Evolutionary conservation across 2,797 vertebrate species (phyloP).

Genomic region (Atherinosoma microstoma): DNA sequence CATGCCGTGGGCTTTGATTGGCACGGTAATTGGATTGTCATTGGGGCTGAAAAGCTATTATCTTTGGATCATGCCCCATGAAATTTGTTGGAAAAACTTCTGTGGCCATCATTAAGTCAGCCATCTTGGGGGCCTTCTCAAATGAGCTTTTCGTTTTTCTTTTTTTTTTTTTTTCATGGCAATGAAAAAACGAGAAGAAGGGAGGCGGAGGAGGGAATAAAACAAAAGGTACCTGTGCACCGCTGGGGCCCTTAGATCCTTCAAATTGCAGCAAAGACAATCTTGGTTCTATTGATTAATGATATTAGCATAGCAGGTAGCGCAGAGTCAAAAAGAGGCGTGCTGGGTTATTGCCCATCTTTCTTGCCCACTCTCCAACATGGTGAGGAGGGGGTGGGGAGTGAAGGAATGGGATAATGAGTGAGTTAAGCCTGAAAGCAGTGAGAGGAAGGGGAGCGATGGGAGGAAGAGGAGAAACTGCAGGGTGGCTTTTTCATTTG

Average conservation of each 20-base stretch:
- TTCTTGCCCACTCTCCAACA: slow-evolving; percentile 74
- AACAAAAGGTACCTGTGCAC: slow-evolving; percentile 87
- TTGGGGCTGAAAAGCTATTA: slow-evolving; percentile 99
- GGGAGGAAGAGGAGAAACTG: slow-evolving; percentile 65
- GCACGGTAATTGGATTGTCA: slow-evolving; percentile 99
- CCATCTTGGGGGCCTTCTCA: slow-evolving; percentile 97
- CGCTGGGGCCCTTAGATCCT: slow-evolving; percentile 95
- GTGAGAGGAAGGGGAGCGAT: slow-evolving; percentile 46
- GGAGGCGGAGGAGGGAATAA: slow-evolving; percentile 82
- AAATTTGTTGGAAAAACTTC: slow-evolving; percentile 99
- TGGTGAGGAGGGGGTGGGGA: slow-evolving; percentile 32
- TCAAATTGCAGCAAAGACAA: slow-evolving; percentile 88
- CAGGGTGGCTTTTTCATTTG: slow-evolving; percentile 80
- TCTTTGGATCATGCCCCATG: slow-evolving; percentile 99
- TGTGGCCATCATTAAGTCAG: slow-evolving; percentile 99
- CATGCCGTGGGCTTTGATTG: slow-evolving; percentile 99
- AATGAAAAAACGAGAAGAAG: slow-evolving; percentile 52
- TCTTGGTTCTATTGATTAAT: slow-evolving; percentile 99
- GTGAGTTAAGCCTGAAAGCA: slow-evolving; percentile 58
- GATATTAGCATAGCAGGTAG: slow-evolving; percentile 99
- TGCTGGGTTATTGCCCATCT: slow-evolving; percentile 88
- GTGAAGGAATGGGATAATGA: slow-evolving; percentile 71
- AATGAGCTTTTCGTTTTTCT: slow-evolving; percentile 90
- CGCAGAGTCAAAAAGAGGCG: slow-evolving; percentile 82
- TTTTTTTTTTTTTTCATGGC: slow-evolving; percentile 24